A percentile compares a stretch with the other conserved stretches of the same genome.
Evolutionary conservation across 2,113 vertebrate species (phyloP).

Genomic region (Centrocercus urophasianus): DNA sequence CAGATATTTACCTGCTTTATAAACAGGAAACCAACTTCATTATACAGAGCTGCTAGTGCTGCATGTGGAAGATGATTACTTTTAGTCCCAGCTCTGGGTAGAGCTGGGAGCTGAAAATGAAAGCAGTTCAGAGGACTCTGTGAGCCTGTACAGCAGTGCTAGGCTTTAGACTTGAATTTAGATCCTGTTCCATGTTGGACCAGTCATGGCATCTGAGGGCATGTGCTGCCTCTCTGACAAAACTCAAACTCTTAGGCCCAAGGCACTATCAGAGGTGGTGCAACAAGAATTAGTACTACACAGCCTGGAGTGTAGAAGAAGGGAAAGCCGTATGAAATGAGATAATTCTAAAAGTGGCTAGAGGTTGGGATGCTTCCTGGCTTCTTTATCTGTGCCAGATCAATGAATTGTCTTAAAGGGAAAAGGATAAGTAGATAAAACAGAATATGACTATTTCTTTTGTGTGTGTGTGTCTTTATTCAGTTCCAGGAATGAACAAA

Average conservation of each 20-base stretch:
- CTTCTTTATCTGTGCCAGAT: background rate
- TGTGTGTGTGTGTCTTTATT: background rate
- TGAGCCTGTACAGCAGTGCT: background rate
- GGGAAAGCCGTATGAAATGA: background rate
- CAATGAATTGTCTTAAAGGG: background rate
- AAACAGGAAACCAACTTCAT: background rate
- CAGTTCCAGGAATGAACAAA: conserved; percentile 89
- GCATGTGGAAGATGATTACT: rapidly evolving
- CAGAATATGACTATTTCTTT: background rate
- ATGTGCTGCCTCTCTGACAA: background rate
- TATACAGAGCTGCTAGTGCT: background rate
- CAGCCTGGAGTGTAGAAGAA: background rate
- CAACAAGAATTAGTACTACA: background rate
- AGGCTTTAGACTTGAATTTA: background rate
- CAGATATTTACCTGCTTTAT: background rate
- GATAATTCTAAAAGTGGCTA: background rate
- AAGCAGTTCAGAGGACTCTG: background rate
- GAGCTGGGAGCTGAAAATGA: background rate
- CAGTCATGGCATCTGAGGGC: background rate
- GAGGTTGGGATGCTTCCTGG: background rate
- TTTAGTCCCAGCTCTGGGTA: background rate
- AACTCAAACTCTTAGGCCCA: background rate
- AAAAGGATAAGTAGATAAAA: background rate
- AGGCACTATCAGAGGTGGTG: background rate
- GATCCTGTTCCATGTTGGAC: background rate